A percentile compares a stretch with the other conserved stretches of the same genome.
These are phyloP conservation scores for Tragulus kanchil DNA, from an alignment of 2,113 vertebrate species.

Conservation along the genomic window DNA sequence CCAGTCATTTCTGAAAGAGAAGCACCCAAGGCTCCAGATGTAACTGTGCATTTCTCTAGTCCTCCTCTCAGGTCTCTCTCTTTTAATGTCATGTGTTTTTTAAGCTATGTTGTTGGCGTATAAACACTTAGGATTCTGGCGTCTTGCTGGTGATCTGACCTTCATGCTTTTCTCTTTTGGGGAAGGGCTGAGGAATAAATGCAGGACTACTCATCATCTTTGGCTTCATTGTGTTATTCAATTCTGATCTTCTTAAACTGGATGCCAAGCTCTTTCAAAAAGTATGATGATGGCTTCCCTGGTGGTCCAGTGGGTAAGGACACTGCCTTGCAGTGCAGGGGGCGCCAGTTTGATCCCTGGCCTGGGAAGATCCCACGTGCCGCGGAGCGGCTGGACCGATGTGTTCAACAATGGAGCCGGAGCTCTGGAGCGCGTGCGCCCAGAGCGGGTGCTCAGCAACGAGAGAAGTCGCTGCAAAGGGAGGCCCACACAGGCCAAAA, in stretches of 20 bases:
- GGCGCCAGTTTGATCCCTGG: no score
- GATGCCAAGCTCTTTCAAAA: not conserved
- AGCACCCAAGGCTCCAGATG: not conserved
- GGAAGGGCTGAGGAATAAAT: not conserved
- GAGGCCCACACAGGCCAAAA: no score
- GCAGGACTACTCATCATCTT: not conserved
- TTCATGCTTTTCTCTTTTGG: not conserved
- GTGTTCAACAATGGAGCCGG: no score
- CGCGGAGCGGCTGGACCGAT: no score
- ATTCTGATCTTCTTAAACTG: not conserved
- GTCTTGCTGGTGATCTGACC: not conserved
- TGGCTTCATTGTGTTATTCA: conserved; percentile 21
- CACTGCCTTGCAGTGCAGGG: no score
- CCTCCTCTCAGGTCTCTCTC: not conserved
- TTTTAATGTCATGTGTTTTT: not conserved
- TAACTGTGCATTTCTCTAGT: not conserved
- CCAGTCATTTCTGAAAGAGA: not conserved
- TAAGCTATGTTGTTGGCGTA: not conserved
- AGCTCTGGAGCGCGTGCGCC: no score
- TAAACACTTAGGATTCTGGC: not conserved
- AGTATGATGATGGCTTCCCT: not conserved
- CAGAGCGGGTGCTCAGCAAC: no score
- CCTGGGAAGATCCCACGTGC: no score
- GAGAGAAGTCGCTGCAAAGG: no score
- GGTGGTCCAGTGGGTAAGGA: no score